Base-by-base conservation (phyloP, 2,113 vertebrate genomes). In the Lophotis ruficrista region DNA sequence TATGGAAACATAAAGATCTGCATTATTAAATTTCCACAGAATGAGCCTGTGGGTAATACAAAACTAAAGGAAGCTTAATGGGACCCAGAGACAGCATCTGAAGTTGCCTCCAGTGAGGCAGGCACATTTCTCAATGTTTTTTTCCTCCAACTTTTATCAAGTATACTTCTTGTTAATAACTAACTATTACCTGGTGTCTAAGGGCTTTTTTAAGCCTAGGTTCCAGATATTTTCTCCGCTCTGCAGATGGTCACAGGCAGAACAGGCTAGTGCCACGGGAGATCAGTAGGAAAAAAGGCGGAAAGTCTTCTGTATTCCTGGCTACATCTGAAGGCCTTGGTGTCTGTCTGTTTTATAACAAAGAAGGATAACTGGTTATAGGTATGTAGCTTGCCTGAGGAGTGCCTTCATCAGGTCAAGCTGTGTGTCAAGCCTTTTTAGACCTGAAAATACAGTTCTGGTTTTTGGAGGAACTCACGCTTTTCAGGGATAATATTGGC, bases 1-100 rank as follows among this genome's bases (percentile, higher is more conserved):
- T 80, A 65, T 61, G 41, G 23, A 94, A 91, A 87, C 66, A 69
- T 65, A 82, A 92, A 91, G 56, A 87, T 89, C 61, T 87, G 56
- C 51, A 75, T 77, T 91, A 84, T 79, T 94, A 79, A 69, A 87
- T 95, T 91, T 89, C 77, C 75, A 53, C 75, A 77, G 38, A 93
- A 94, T 70, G 79, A 86, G 45, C 20, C 33, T 89, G 35, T 70
- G 58, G 30, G 50, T 89, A 81, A 85, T 56, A 83, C 5, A 22
- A 72, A 88, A 56, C 51, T 68, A 78, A 84, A 83, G 27, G n/a
- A 86, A 96, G 19, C 54, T 77, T 88, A 86, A 51, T 21, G 1
- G 78, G 47, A 75, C 47, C 45, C 56, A 92, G 71, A 35, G 47
- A 64, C 22, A 60, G 3, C 16, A 71, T 66, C 47, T 56, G n/a